Percentiles rank a stretch among this genome's conserved stretches.
phyloP scores from a whole-genome alignment of 2,888 invertebrate genomes.

The Blastobasis adustella region DNA sequence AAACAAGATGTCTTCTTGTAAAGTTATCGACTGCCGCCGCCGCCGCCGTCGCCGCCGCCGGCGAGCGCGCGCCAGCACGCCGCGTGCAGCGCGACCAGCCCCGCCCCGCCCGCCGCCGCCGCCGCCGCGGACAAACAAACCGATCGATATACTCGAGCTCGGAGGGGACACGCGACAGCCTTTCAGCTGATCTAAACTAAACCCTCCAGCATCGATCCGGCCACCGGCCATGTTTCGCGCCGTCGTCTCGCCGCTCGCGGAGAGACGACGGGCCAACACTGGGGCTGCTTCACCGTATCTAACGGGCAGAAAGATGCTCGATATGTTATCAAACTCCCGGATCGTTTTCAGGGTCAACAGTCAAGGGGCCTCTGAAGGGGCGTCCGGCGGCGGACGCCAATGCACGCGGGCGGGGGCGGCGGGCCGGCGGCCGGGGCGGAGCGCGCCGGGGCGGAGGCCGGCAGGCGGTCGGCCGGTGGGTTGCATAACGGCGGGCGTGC shows the following conservation, averaged over 20 bases:
- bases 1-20: slow-evolving; percentile 39
- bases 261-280: neutral
- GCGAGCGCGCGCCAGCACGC: neutral
- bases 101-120: slow-evolving; percentile 30
- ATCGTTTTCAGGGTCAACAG: neutral
- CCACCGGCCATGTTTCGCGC: neutral
- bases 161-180: slow-evolving; percentile 14
- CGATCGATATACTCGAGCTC: slow-evolving; percentile 51
- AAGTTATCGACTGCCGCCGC: neutral
- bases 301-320: no score
- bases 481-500: slow-evolving; percentile 9
- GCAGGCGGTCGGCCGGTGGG: slow-evolving; percentile 12
- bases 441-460: slow-evolving; percentile 13
- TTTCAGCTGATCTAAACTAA: slow-evolving; percentile 27
- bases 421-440: slow-evolving; percentile 9
- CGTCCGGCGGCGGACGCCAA: neutral
- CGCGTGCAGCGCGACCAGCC: slow-evolving; percentile 22
- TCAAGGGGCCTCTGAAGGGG: neutral
- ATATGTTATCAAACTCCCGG: no score
- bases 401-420: slow-evolving; percentile 6
- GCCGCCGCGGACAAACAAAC: slow-evolving; percentile 46
- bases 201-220: slow-evolving; percentile 8
- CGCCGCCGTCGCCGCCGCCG: neutral
- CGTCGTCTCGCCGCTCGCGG: neutral
- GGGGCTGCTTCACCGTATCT: no score